A percentile compares a stretch with the other conserved stretches of the same genome.
phyloP scores from a whole-genome alignment of 2,797 vertebrate genomes.

The Pseudomugil tenellus region DNA sequence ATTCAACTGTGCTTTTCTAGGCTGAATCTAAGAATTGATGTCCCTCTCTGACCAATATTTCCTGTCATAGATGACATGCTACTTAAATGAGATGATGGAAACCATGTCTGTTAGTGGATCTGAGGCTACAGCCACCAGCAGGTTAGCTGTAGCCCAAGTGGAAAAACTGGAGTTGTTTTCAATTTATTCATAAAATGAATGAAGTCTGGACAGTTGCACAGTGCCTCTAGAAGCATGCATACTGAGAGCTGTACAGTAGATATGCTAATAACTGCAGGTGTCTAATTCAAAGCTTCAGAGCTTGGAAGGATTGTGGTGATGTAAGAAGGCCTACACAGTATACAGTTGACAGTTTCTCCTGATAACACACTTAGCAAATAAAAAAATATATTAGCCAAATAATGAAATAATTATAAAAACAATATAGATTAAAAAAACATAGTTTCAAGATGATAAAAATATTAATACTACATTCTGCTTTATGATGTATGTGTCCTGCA shows the following conservation, averaged over 20 bases:
- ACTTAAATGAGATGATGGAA: not conserved
- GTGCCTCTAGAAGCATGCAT: not conserved
- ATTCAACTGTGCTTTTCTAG: slow-evolving; percentile 1
- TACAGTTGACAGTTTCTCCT: not conserved
- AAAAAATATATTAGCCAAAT: not conserved
- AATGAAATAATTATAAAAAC: not conserved
- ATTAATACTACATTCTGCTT: not conserved
- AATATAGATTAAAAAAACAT: not conserved
- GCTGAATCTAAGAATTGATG: not conserved
- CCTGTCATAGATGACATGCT: not conserved
- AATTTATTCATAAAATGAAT: not conserved
- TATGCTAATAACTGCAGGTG: not conserved
- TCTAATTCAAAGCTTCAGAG: not conserved
- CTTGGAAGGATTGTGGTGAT: not conserved
- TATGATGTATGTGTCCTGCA: not conserved
- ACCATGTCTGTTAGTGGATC: not conserved
- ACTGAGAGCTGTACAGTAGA: not conserved
- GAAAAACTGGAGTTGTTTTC: not conserved
- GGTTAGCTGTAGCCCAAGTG: not conserved
- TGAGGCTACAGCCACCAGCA: not conserved
- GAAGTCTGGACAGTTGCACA: not conserved
- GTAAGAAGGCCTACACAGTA: not conserved
- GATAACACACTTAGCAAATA: not conserved
- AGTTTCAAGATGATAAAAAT: no score
- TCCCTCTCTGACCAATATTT: not conserved